A percentile compares a stretch with the other conserved stretches of the same genome.
Evolutionary conservation across 2,797 vertebrate species (phyloP).

Genomic region (Malacoctenus gilli): DNA sequence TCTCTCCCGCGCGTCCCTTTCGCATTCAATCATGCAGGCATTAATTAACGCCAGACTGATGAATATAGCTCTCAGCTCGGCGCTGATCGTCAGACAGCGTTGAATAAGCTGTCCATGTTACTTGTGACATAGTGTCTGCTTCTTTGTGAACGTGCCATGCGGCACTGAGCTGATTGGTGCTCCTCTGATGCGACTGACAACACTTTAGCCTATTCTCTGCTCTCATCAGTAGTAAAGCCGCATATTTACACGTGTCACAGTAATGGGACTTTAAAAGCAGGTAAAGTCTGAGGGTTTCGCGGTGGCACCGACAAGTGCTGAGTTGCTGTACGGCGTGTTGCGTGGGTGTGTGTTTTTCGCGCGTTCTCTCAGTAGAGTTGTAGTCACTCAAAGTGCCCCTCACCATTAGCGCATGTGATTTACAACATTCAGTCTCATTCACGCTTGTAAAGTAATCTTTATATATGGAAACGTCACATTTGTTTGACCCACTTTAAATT

Average conservation of each 20-base stretch:
- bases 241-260: slow-evolving; percentile 50
- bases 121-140: slow-evolving; percentile 49
- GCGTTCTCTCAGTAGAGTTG: slow-evolving; percentile 37
- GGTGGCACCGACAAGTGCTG: slow-evolving; percentile 7
- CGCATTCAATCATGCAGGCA: slow-evolving; percentile 71
- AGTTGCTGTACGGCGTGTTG: slow-evolving; percentile 23
- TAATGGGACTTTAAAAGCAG: slow-evolving; percentile 49
- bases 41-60: slow-evolving; percentile 76
- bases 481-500: slow-evolving; percentile 7
- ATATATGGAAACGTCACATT: slow-evolving; percentile 10
- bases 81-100: slow-evolving; percentile 52
- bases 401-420: slow-evolving; percentile 54
- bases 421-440: slow-evolving; percentile 40
- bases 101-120: slow-evolving; percentile 56
- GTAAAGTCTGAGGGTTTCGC: slow-evolving; percentile 31
- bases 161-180: slow-evolving; percentile 42
- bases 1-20: slow-evolving; percentile 61
- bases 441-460: slow-evolving; percentile 37
- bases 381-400: slow-evolving; percentile 57
- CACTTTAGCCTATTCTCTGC: slow-evolving; percentile 20
- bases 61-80: slow-evolving; percentile 65
- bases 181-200: slow-evolving; percentile 41
- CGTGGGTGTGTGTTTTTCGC: slow-evolving; percentile 38
- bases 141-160: slow-evolving; percentile 51
- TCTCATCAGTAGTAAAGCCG: slow-evolving; percentile 55